Conservation (phyloP, 2,113 vertebrate species). For the Gasterosteus nipponicus region DNA sequence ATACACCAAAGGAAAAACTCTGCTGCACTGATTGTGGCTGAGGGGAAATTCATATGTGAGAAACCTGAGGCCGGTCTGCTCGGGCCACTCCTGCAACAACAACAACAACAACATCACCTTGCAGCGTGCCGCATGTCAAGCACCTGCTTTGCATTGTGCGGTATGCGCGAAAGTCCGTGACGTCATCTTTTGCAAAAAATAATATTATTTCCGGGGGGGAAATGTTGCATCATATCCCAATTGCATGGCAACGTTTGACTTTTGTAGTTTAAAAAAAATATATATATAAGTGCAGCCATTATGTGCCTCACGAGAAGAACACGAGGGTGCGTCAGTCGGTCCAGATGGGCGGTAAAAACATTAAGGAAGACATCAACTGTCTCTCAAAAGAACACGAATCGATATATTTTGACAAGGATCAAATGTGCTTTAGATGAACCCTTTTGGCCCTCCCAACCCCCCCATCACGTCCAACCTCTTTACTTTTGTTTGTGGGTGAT, state of each 20-base stretch:
- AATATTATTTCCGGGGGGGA: background rate
- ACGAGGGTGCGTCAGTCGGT: slow-evolving; percentile 47
- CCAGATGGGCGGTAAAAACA: slow-evolving; percentile 63
- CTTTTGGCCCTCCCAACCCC: slow-evolving; percentile 67
- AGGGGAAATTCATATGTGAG: slow-evolving; percentile 74
- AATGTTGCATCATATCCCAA: background rate
- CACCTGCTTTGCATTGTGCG: background rate
- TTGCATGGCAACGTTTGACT: slow-evolving; percentile 1
- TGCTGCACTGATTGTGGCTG: slow-evolving; percentile 81
- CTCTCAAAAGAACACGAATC: slow-evolving; percentile 75
- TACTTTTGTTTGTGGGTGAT: slow-evolving; percentile 60
- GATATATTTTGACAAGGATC: slow-evolving; percentile 82
- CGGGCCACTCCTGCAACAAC: slow-evolving; percentile 21
- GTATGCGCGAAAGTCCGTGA: background rate
- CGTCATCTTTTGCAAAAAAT: background rate
- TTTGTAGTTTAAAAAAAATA: slow-evolving; percentile 1
- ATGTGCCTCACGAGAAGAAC: slow-evolving; percentile 44
- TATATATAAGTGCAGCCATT: slow-evolving; percentile 14
- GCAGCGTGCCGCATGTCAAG: background rate
- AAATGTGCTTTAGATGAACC: slow-evolving; percentile 77
- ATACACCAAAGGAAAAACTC: slow-evolving; percentile 84
- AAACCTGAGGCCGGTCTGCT: slow-evolving; percentile 47
- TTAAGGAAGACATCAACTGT: slow-evolving; percentile 80
- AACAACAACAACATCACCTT: slow-evolving; percentile 1
- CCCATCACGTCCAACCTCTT: slow-evolving; percentile 64